Evolutionary conservation across 2,113 vertebrate species (phyloP).

Genomic region (Megatriorchis doriae): DNA sequence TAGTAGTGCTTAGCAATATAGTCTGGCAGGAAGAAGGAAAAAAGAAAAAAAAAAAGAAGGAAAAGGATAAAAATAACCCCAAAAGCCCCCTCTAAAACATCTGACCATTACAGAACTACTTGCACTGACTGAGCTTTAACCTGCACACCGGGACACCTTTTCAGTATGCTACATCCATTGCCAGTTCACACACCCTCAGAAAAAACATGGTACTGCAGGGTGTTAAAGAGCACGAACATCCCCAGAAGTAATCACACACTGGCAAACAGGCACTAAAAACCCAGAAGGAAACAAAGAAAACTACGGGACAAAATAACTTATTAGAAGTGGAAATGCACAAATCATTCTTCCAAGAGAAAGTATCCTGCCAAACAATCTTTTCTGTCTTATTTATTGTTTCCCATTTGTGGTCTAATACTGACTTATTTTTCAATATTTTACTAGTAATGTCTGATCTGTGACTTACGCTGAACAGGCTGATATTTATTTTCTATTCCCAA

Average conservation of each 20-base stretch:
- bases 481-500: conserved; percentile 4
- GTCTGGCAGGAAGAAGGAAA: background rate
- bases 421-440: background rate
- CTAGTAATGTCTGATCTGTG: background rate
- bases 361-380: background rate
- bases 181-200: background rate
- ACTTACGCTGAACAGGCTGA: background rate
- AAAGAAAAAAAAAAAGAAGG: too few species aligned
- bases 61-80: background rate
- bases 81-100: fast-evolving
- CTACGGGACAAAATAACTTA: background rate
- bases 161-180: fast-evolving
- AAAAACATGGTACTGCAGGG: background rate
- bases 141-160: background rate
- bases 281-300: background rate
- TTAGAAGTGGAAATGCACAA: background rate
- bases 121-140: background rate
- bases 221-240: fast-evolving
- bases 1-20: fast-evolving
- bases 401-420: background rate
- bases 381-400: background rate
- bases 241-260: background rate
- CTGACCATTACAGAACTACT: fast-evolving
- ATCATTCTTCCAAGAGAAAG: conserved; percentile 3
- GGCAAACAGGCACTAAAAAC: background rate